Percentiles rank a stretch among this genome's conserved stretches.
These are phyloP conservation scores for Rallus crepitans DNA, from an alignment of 2,797 vertebrate species.

Conservation along the genomic window DNA sequence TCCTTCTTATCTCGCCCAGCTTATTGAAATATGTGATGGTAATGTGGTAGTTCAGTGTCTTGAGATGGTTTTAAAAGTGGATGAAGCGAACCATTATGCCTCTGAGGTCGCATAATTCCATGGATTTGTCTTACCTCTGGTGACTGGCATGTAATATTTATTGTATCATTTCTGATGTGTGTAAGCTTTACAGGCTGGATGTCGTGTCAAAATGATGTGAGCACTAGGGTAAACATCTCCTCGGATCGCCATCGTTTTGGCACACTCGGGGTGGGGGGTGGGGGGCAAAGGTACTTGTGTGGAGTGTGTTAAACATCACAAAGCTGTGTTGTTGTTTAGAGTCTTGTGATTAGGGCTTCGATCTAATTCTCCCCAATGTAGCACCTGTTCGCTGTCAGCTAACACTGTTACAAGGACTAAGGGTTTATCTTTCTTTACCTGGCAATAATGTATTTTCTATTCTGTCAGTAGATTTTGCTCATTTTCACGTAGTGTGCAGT, in stretches of 20 bases:
- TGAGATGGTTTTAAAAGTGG: slow-evolving; percentile 51
- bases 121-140: slow-evolving; percentile 2
- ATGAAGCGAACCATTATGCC: slow-evolving; percentile 30
- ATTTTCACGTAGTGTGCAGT: slow-evolving; percentile 27
- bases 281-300: not conserved
- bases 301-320: slow-evolving; percentile 45
- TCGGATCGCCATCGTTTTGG: not conserved
- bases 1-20: slow-evolving; percentile 26
- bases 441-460: slow-evolving; percentile 63
- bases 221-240: not conserved
- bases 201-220: not conserved
- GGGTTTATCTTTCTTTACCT: slow-evolving; percentile 39
- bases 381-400: slow-evolving; percentile 38
- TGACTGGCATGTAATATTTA: slow-evolving; percentile 15
- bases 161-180: slow-evolving; percentile 5
- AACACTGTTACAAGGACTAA: slow-evolving; percentile 42
- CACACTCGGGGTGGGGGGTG: not conserved
- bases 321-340: not conserved
- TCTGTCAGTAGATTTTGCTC: not conserved
- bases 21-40: slow-evolving; percentile 47
- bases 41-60: slow-evolving; percentile 43
- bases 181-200: slow-evolving; percentile 3
- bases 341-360: slow-evolving; percentile 22
- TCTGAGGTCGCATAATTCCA: slow-evolving; percentile 5
- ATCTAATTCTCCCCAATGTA: slow-evolving; percentile 34